A percentile compares a stretch with the other conserved stretches of the same genome.
phyloP scores from a whole-genome alignment of 2,797 vertebrate species.

The Gymnodraco acuticeps region DNA sequence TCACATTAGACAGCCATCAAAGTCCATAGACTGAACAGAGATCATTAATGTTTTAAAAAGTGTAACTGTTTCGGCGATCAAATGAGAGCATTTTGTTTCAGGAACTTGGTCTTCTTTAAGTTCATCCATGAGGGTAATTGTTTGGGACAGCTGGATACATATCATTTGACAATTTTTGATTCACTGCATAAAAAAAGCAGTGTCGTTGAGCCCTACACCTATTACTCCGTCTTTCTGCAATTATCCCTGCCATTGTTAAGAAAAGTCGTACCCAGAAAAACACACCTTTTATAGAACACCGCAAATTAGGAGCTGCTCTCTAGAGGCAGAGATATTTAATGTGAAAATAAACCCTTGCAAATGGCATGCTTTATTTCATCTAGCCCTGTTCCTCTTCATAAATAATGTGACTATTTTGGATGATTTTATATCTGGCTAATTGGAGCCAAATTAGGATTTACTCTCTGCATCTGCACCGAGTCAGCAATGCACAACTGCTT shows the following conservation, averaged over 20 bases:
- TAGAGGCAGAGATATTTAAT: slow-evolving; percentile 21
- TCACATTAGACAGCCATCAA: neutral
- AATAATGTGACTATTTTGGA: slow-evolving; percentile 33
- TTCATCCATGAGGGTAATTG: slow-evolving; percentile 30
- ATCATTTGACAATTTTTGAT: slow-evolving; percentile 25
- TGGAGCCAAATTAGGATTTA: slow-evolving; percentile 20
- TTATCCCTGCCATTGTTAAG: slow-evolving; percentile 25
- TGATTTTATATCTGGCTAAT: slow-evolving; percentile 32
- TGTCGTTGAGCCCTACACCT: slow-evolving; percentile 6
- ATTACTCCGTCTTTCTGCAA: slow-evolving; percentile 24
- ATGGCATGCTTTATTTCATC: slow-evolving; percentile 23
- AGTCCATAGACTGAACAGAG: neutral
- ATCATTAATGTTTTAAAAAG: slow-evolving; percentile 13
- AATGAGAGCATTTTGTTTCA: slow-evolving; percentile 5
- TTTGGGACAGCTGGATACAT: neutral
- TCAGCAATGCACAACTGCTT: slow-evolving; percentile 15
- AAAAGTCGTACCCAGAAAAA: slow-evolving; percentile 27
- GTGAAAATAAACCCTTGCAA: slow-evolving; percentile 24
- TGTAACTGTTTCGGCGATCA: neutral
- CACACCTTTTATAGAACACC: slow-evolving; percentile 24
- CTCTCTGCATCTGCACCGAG: slow-evolving; percentile 18
- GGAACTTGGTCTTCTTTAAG: neutral
- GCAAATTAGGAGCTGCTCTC: slow-evolving; percentile 42
- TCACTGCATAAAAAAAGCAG: slow-evolving; percentile 2
- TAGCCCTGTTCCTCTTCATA: slow-evolving; percentile 21